Conservation (phyloP, 2,888 invertebrate genomes). For the Philopedon plagiatum region DNA sequence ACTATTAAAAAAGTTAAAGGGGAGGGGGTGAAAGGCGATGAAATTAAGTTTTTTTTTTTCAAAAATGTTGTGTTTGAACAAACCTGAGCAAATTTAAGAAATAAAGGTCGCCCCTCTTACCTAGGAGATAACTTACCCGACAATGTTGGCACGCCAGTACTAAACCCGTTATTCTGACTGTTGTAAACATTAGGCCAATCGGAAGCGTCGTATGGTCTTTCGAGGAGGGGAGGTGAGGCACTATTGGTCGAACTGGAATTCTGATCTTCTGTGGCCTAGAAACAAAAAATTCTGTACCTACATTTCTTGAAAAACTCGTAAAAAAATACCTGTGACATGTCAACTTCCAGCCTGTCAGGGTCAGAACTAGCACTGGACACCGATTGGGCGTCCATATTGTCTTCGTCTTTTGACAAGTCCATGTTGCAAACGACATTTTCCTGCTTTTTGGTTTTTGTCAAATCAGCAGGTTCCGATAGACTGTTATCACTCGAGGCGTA, state of each 20-base stretch:
- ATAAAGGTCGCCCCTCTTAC: too few relatives aligned
- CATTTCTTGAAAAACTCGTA: not conserved
- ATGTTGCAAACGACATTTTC: slow-evolving; percentile 67
- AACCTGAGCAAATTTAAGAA: too few relatives aligned
- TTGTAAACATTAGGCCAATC: slow-evolving; percentile 66
- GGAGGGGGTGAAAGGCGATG: too few relatives aligned
- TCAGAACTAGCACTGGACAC: slow-evolving; percentile 81
- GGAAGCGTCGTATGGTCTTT: slow-evolving; percentile 62
- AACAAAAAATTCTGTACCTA: slow-evolving; percentile 16
- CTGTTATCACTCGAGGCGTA: slow-evolving; percentile 15
- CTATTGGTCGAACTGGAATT: slow-evolving; percentile 66
- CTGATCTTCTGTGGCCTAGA: slow-evolving; percentile 65
- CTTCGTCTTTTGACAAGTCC: slow-evolving; percentile 66
- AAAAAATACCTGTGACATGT: slow-evolving; percentile 71
- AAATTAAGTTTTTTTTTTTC: too few relatives aligned
- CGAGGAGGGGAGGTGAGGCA: slow-evolving; percentile 62
- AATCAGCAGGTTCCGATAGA: slow-evolving; percentile 64
- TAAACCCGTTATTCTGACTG: slow-evolving; percentile 43
- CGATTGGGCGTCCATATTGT: slow-evolving; percentile 63
- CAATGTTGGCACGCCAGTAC: slow-evolving; percentile 33
- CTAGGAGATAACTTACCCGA: slow-evolving; percentile 43
- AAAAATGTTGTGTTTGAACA: too few relatives aligned
- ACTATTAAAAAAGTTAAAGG: too few relatives aligned
- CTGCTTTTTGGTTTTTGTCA: slow-evolving; percentile 64
- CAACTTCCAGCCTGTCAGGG: slow-evolving; percentile 82